Base-by-base conservation (phyloP, 2,113 vertebrate species). In the Spermophilus dauricus region DNA sequence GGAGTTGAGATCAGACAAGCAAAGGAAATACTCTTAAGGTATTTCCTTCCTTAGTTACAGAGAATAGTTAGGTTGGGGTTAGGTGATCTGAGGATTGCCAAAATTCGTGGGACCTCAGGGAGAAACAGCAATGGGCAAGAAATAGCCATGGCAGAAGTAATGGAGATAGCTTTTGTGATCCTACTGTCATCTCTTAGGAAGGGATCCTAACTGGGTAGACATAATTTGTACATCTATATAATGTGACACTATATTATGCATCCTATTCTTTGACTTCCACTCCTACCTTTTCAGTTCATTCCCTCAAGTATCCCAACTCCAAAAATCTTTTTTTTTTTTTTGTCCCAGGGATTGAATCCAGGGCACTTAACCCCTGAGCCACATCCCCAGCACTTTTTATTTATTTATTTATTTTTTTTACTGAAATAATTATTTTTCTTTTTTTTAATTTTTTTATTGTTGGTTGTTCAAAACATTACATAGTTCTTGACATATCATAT, bases 61-160 rank as follows among this genome's bases (percentile, higher is more conserved):
- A 75, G 82, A 94, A 86, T 73, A 81, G 53, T 58, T 84, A 97
- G 34, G 45, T 22, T 61, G 17, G 45, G 61, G 12, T 70, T 81
- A 56, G 86, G 14, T 72, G 72, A 86, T 86, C 30, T 63, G 53
- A 95, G 45, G 48, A 70, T 51, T n/a, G 30, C 28, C 65, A 65
- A 92, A 78, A 77, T 45, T 86, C 30, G 42, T 81, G 39, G 73
- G 20, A 39, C 48, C 45, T 85, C 56, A 83, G 67, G 10, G 80
- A 78, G 56, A 94, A 92, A 92, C 1, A 86, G 30, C 67, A 86
- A 51, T 73, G 48, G 63, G 3, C 6, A 94, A 86, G 63, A 94
- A 82, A 75, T 22, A 75, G 28, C 32, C 17, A 16, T 67, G 75
- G 53, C 34, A 53, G 53, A 86, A 91, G 63, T 45, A 53, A 94